Percentiles rank a stretch among this genome's conserved stretches.
phyloP scores from a whole-genome alignment of 2,113 vertebrate species.

The Madoqua kirkii region DNA sequence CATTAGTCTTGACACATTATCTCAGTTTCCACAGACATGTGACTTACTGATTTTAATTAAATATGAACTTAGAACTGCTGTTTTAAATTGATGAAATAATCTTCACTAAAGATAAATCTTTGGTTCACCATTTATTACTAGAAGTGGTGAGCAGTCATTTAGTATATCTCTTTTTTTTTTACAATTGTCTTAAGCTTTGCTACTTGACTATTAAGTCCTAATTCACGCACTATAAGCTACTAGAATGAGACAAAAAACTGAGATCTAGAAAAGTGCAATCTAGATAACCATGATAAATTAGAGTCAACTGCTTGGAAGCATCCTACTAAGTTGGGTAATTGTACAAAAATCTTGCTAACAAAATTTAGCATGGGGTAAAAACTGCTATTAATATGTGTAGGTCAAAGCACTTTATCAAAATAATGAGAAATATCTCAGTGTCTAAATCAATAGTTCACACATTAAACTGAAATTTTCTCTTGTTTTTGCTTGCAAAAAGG shows the following conservation, averaged over 20 bases:
- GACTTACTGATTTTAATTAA: conserved; percentile 4
- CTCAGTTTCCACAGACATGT: background rate
- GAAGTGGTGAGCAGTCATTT: background rate
- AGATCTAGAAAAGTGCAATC: background rate
- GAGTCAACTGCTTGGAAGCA: background rate
- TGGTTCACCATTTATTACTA: background rate
- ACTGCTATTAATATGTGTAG: background rate
- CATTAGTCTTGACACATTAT: background rate
- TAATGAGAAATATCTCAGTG: background rate
- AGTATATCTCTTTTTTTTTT: background rate
- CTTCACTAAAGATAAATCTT: background rate
- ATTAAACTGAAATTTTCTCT: background rate
- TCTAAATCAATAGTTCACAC: background rate
- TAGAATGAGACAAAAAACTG: background rate
- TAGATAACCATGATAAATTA: background rate
- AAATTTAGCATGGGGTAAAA: background rate
- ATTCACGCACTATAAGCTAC: background rate
- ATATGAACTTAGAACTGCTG: background rate
- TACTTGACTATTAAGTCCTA: background rate
- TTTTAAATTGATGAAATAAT: background rate
- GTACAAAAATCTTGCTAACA: background rate
- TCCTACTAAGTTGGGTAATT: background rate
- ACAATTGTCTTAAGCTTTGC: background rate
- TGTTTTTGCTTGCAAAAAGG: background rate
- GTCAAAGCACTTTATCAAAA: background rate